A percentile compares a stretch with the other conserved stretches of the same genome.
Evolutionary conservation across 2,888 invertebrate species (phyloP).

Genomic region (Anoplius nigerrimus): DNA sequence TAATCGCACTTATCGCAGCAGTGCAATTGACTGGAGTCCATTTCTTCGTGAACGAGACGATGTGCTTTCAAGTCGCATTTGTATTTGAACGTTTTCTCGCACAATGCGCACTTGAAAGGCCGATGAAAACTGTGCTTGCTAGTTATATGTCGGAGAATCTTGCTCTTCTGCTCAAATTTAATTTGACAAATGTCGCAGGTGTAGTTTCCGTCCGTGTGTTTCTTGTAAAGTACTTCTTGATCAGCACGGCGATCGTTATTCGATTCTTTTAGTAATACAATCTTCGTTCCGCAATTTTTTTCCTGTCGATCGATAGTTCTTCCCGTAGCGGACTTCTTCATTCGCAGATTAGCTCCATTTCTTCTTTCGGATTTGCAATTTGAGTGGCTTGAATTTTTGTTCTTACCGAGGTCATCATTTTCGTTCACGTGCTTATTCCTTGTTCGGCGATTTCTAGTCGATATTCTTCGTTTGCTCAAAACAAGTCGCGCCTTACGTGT

Average conservation of each 20-base stretch:
- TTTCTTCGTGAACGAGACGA: constrained; percentile 47
- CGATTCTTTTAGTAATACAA: neutral
- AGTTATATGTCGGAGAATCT: constrained; percentile 59
- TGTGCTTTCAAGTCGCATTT: constrained; percentile 63
- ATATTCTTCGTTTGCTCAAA: no score
- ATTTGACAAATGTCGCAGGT: constrained; percentile 50
- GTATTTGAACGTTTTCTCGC: constrained; percentile 60
- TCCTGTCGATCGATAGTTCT: neutral
- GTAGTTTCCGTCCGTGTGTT: constrained; percentile 50
- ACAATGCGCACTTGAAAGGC: constrained; percentile 56
- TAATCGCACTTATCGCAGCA: constrained; percentile 64
- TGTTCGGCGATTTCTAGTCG: no score
- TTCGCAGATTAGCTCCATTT: neutral
- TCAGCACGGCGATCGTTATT: constrained; percentile 9
- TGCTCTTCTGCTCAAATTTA: constrained; percentile 56
- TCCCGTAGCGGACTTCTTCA: neutral
- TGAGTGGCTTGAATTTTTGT: no score
- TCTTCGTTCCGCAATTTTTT: neutral
- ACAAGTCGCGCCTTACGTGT: no score
- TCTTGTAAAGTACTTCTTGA: constrained; percentile 42
- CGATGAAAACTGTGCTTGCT: constrained; percentile 62
- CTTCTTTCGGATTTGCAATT: no score
- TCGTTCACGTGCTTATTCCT: no score
- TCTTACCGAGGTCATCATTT: no score
- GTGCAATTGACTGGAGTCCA: constrained; percentile 46